These are phyloP conservation scores for Microcebus lehilahytsara DNA, from an alignment of 2,113 vertebrate genomes.

Conservation along the genomic window DNA sequence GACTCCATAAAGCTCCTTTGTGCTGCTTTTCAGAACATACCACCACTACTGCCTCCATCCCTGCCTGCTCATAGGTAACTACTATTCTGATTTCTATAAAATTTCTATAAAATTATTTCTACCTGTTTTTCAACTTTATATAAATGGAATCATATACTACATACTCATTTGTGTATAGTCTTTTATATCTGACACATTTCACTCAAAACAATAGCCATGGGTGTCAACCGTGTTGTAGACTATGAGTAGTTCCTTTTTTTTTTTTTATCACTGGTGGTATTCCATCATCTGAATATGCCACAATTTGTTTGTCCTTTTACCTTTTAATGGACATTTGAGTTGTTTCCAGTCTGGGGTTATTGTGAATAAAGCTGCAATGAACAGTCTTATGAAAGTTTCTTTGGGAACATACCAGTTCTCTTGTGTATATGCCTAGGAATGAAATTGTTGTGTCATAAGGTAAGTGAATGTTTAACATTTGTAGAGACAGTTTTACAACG, in stretches of 20 bases:
- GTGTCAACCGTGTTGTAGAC: background rate
- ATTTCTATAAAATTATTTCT: background rate
- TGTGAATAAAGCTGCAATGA: background rate
- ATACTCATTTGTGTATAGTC: background rate
- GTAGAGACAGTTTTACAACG: background rate
- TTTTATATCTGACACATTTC: conserved; percentile 2
- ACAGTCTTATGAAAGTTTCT: background rate
- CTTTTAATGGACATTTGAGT: background rate
- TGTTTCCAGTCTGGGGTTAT: background rate
- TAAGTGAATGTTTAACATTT: background rate
- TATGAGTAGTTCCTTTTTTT: background rate
- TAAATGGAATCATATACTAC: background rate
- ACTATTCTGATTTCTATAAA: background rate
- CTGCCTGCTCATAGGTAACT: background rate
- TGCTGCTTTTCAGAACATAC: background rate
- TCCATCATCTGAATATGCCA: background rate
- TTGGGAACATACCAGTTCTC: background rate
- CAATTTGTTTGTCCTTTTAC: background rate
- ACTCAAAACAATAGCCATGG: background rate
- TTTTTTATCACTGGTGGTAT: background rate
- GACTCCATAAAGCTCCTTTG: background rate
- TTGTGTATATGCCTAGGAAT: background rate
- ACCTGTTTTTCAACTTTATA: background rate
- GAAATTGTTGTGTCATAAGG: background rate
- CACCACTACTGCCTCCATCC: background rate